Percentiles rank a stretch among this genome's conserved stretches.
Evolutionary conservation across 2,797 vertebrate species (phyloP).

Genomic region (Rhadinocentrus ornatus): DNA sequence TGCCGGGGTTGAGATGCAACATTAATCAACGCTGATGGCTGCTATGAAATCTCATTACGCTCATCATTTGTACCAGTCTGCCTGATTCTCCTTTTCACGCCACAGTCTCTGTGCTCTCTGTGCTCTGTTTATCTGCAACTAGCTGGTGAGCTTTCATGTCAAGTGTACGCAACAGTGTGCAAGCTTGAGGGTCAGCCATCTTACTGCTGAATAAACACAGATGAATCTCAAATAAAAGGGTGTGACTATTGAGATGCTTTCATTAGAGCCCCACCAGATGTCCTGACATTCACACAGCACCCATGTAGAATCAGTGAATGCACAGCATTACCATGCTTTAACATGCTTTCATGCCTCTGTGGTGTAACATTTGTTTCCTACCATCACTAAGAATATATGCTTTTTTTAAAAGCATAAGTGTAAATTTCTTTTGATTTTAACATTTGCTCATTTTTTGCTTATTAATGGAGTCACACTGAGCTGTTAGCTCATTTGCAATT

Average conservation of each 20-base stretch:
- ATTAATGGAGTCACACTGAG: constrained; percentile 12
- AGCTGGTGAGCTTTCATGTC: constrained; percentile 38
- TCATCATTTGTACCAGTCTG: constrained; percentile 83
- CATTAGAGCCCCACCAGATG: constrained; percentile 38
- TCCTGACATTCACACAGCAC: constrained; percentile 23
- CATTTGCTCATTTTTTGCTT: constrained; percentile 25
- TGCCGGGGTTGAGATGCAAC: constrained; percentile 66
- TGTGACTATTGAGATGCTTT: constrained; percentile 55
- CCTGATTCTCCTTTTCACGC: constrained; percentile 56
- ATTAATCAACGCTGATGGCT: constrained; percentile 84
- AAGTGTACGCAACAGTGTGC: constrained; percentile 31
- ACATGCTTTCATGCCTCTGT: constrained; percentile 20
- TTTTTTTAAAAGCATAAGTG: neutral
- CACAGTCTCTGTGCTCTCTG: constrained; percentile 46
- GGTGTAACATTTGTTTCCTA: constrained; percentile 19
- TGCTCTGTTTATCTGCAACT: constrained; percentile 59
- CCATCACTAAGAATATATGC: neutral
- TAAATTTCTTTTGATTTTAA: constrained; percentile 6
- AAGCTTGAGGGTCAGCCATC: constrained; percentile 38
- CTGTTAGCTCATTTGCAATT: constrained; percentile 38
- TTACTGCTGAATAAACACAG: constrained; percentile 53
- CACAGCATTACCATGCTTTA: constrained; percentile 21
- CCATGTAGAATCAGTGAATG: constrained; percentile 18
- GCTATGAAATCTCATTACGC: constrained; percentile 87
- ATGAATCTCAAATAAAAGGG: constrained; percentile 54